Conservation (phyloP, 2,797 vertebrate genomes). For the Staurois parvus region DNA sequence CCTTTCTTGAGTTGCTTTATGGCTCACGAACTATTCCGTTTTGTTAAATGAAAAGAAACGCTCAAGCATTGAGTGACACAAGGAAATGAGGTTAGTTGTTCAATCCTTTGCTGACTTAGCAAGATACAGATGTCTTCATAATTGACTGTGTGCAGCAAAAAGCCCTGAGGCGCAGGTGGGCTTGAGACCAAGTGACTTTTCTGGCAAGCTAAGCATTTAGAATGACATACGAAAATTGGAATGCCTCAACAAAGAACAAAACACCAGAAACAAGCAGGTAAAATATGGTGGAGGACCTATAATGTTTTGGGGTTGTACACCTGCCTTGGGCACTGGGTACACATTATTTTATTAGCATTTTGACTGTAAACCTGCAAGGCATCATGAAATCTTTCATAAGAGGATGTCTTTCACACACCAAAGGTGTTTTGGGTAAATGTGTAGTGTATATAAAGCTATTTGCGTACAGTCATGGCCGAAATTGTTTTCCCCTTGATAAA, state of each 20-base stretch:
- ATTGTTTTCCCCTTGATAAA: no score
- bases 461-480: no score
- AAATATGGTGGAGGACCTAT: no score
- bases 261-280: conserved; percentile 69
- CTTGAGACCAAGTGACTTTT: conserved; percentile 69
- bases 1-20: not conserved
- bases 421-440: no score
- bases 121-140: conserved; percentile 73
- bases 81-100: conserved; percentile 71
- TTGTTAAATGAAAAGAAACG: no score
- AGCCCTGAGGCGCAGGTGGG: conserved; percentile 75
- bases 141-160: conserved; percentile 68
- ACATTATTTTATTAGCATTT: conserved; percentile 70
- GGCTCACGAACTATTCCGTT: no score
- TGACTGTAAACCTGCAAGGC: conserved; percentile 67
- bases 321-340: conserved; percentile 67
- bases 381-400: no score
- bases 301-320: no score
- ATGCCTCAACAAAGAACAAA: conserved; percentile 75
- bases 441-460: no score
- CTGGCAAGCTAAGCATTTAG: conserved; percentile 72
- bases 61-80: conserved; percentile 63
- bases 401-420: not conserved
- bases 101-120: conserved; percentile 74
- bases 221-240: conserved; percentile 73